Evolutionary conservation across 2,797 vertebrate genomes (phyloP), one percentile per base, ranked within the genome.

Genomic region (Cuculus canorus): DNA sequence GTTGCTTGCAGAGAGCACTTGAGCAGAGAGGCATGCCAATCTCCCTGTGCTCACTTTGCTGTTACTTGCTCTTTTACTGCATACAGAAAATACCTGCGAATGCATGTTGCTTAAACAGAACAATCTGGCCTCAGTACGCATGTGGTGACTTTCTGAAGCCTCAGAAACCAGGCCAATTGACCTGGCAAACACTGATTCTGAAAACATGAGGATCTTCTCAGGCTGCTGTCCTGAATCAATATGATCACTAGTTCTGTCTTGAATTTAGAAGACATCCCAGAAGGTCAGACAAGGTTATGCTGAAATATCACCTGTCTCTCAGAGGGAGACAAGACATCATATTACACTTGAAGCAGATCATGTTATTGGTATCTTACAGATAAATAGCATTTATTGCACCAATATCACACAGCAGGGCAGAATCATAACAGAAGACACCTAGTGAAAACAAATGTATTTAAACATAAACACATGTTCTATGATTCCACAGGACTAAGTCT

Each of bases 371-470:
- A 32, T 92, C 75, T 92, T 80, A 77, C 41, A 92, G 78, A 85
- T 65, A 92, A 94, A 94, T 80, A 97, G 33, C 30, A 75, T 17
- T 95, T 82, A 91, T 45, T 93, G 27, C 33, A 91, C 50, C 61
- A 71, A 23, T 87, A 92, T 93, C 61, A 92, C 88, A 77, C 88
- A 95, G 92, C 41, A 2, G 78, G 64, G 68, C 41, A 95, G 94
- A 92, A 71, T 80, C 88, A 89, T 94, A 96, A 95, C 77, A 93
- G 60, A 93, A 41, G 30, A 93, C 86, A 80, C 80, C 93, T 37
- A 87, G 65, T 50, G 76, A 86, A 95, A 95, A 91, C 60, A 94
- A 95, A 95, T 88, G 71, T 89, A 92, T 92, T 95, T 95, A 96
- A 96, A 89, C 71, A 92, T 65, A 92, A 93, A 93, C 92, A 93